Evolutionary conservation across 2,888 invertebrate species (phyloP).

Genomic region (Calameuta pallipes): DNA sequence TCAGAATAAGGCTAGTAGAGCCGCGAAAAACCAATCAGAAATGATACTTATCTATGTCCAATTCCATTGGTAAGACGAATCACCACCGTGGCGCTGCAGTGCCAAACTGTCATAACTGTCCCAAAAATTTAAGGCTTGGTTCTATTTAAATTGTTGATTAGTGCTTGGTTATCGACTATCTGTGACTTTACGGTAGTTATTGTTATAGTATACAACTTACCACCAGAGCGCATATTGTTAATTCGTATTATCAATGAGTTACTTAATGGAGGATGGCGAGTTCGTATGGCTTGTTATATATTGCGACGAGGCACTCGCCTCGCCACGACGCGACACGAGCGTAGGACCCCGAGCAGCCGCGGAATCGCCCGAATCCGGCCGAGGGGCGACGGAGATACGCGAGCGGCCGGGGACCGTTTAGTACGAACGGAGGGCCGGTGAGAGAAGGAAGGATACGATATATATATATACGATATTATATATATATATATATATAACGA

Average conservation of each 20-base stretch:
- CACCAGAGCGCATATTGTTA: background rate
- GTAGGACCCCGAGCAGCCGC: too few relatives aligned
- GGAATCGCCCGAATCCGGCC: too few relatives aligned
- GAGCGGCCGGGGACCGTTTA: too few relatives aligned
- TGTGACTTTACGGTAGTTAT: background rate
- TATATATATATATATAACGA: too few relatives aligned
- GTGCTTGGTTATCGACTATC: background rate
- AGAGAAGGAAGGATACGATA: too few relatives aligned
- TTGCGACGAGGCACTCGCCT: too few relatives aligned
- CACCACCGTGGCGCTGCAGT: background rate
- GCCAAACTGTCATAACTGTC: background rate
- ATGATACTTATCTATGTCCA: background rate
- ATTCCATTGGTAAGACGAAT: background rate
- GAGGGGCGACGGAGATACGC: too few relatives aligned
- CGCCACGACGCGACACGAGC: too few relatives aligned
- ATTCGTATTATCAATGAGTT: background rate
- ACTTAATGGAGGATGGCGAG: background rate
- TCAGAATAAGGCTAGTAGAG: background rate
- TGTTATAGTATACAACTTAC: background rate
- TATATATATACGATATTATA: too few relatives aligned
- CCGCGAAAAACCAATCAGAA: background rate
- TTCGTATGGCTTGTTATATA: background rate
- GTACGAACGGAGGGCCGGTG: too few relatives aligned
- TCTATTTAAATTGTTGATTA: background rate
- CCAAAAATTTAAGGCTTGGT: background rate